A percentile compares a stretch with the other conserved stretches of the same genome.
phyloP scores from a whole-genome alignment of 1,140 invertebrate genomes.

The Polyergus mexicanus region DNA sequence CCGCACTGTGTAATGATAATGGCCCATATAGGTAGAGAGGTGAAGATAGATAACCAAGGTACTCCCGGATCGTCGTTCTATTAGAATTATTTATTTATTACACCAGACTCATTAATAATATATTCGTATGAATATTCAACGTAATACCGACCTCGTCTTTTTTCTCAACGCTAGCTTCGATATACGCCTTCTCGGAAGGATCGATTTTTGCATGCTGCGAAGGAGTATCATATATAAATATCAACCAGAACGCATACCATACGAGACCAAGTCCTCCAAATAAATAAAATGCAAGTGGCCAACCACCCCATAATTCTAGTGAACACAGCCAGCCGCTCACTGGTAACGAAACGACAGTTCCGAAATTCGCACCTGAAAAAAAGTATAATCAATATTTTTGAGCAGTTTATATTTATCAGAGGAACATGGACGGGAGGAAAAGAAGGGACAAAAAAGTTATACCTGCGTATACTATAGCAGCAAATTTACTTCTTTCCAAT shows the following conservation, averaged over 20 bases:
- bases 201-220: constrained; percentile 93
- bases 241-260: constrained; percentile 93
- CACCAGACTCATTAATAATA: constrained; percentile 14
- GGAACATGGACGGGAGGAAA: neutral
- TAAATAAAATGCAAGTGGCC: constrained; percentile 93
- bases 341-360: constrained; percentile 92
- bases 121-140: constrained; percentile 4
- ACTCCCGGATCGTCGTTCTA: constrained; percentile 79
- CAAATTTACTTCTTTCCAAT: constrained; percentile 93
- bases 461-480: constrained; percentile 93
- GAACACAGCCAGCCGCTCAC: constrained; percentile 92
- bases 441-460: constrained; percentile 62
- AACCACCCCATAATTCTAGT: constrained; percentile 90
- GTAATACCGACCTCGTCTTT: constrained; percentile 78
- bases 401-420: neutral
- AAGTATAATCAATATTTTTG: constrained; percentile 9
- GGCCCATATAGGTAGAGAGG: constrained; percentile 95
- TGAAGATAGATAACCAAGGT: constrained; percentile 93
- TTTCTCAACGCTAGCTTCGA: constrained; percentile 87
- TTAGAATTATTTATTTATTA: constrained; percentile 37
- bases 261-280: constrained; percentile 91
- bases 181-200: constrained; percentile 89
- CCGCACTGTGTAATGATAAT: constrained; percentile 95
- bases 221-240: constrained; percentile 92
- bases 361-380: constrained; percentile 90